Conservation (phyloP, 2,113 vertebrate species). For the Odontesthes bonariensis region DNA sequence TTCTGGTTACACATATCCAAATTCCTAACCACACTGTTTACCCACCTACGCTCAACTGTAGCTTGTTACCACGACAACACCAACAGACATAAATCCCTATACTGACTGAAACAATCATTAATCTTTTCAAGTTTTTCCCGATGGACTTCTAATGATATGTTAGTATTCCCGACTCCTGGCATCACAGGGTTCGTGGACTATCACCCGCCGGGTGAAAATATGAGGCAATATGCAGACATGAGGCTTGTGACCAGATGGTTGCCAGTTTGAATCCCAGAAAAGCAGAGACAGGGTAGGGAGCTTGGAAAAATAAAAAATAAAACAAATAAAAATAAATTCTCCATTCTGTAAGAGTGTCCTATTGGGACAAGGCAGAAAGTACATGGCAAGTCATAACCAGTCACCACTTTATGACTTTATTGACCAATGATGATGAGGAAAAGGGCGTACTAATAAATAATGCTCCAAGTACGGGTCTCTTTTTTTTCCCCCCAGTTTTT, state of each 20-base stretch:
- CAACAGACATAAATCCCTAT: constrained; percentile 60
- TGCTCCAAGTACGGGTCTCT: background rate
- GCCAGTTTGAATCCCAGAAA: constrained; percentile 39
- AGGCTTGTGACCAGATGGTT: constrained; percentile 34
- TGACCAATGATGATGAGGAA: constrained; percentile 1
- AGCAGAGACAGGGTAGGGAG: constrained; percentile 16
- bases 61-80: constrained; percentile 69
- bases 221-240: constrained; percentile 46
- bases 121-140: constrained; percentile 71
- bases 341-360: constrained; percentile 7
- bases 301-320: background rate
- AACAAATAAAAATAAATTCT: background rate
- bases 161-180: constrained; percentile 60
- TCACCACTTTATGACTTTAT: background rate
- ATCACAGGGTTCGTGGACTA: constrained; percentile 54
- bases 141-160: constrained; percentile 70
- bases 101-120: constrained; percentile 70
- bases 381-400: background rate
- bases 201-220: constrained; percentile 70
- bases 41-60: constrained; percentile 68
- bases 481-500: background rate
- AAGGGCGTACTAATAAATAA: background rate
- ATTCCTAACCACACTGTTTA: constrained; percentile 73
- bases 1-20: constrained; percentile 49
- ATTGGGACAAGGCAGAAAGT: constrained; percentile 3